Percentiles rank a stretch among this genome's conserved stretches.
Evolutionary conservation across 2,888 invertebrate species (phyloP).

Genomic region (Ophion ventricosus): DNA sequence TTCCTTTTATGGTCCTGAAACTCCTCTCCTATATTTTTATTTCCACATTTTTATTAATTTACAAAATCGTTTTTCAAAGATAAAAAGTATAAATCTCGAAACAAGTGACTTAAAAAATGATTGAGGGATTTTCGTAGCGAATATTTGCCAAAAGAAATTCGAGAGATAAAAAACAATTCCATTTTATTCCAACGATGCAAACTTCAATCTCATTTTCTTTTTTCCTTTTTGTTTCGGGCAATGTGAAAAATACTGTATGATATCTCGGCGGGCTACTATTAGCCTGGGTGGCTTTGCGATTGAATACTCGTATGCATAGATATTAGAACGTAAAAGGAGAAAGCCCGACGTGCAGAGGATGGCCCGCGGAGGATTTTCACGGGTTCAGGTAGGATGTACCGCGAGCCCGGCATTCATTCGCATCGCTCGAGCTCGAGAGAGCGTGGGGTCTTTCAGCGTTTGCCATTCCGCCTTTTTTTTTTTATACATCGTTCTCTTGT

Average conservation of each 20-base stretch:
- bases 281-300: background rate
- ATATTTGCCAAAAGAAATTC: too few species aligned
- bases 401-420: background rate
- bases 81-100: too few species aligned
- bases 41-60: too few species aligned
- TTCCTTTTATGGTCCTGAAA: too few species aligned
- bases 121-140: too few species aligned
- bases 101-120: too few species aligned
- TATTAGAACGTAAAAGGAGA: background rate
- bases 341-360: background rate
- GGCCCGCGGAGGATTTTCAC: conserved; percentile 8
- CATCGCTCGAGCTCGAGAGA: background rate
- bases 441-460: conserved; percentile 29
- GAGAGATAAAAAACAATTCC: too few species aligned
- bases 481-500: background rate
- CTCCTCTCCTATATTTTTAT: too few species aligned
- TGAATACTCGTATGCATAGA: background rate
- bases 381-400: conserved; percentile 13
- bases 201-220: background rate
- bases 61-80: too few species aligned
- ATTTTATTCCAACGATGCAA: too few species aligned
- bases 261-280: too few species aligned
- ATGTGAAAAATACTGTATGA: too few species aligned
- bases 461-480: conserved; percentile 22
- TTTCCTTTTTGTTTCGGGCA: background rate